phyloP scores from a whole-genome alignment of 2,888 invertebrate genomes.

The Eutolmus rufibarbis region DNA sequence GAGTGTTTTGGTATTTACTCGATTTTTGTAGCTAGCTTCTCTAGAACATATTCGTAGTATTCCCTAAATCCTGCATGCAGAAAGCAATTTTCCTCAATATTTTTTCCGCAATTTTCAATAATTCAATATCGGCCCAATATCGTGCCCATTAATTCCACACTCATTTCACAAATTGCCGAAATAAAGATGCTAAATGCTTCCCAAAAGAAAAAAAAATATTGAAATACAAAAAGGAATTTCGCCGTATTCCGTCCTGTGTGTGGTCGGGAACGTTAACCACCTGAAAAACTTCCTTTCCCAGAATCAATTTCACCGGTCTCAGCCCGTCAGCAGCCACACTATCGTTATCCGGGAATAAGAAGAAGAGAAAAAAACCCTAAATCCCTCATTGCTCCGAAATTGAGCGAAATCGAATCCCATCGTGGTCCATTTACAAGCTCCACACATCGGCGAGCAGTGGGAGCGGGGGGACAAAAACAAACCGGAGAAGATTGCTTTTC shows the following conservation, averaged over 20 bases:
- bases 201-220: neutral
- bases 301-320: neutral
- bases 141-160: neutral
- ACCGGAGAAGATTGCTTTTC: conserved; percentile 17
- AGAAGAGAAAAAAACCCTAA: neutral
- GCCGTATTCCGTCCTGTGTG: neutral
- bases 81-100: neutral
- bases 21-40: neutral
- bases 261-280: neutral
- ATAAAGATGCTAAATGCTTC: neutral
- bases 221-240: neutral
- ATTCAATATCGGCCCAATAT: neutral
- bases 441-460: neutral
- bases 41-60: neutral
- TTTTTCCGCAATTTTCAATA: neutral
- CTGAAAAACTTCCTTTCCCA: neutral
- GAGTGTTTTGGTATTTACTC: too few species aligned
- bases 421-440: neutral
- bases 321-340: neutral
- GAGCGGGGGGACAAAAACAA: neutral
- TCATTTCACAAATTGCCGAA: neutral
- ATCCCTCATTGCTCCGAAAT: conserved; percentile 1
- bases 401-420: conserved; percentile 1
- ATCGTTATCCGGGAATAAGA: neutral
- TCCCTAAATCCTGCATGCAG: neutral